Evolutionary conservation across 2,888 invertebrate genomes (phyloP), one percentile per base, ranked within the genome.

Genomic region (Acronicta psi): DNA sequence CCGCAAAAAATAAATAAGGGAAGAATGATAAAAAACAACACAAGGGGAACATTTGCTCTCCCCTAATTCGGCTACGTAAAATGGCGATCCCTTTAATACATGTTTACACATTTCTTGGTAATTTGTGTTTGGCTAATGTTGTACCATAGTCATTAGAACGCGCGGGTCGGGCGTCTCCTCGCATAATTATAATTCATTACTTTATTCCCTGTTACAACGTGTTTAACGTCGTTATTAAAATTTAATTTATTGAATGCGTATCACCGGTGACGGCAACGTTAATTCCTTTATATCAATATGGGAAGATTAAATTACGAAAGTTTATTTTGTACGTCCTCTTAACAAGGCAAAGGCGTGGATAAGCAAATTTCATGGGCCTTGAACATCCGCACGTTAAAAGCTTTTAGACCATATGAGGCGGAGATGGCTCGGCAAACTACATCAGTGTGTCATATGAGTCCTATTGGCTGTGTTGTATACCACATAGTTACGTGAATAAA

Each of bases 81-180:
- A 85, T 82, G 75, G 80, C 83, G 85, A 84, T 85, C 88, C 86
- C 76, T 87, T 88, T 89, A 86, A 88, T 90, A 89, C 90, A 86
- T 91, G 88, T 90, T 92, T 91, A 89, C 89, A 86, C 86, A 85
- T 89, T 89, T 89, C 86, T 85, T 86, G 83, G 87, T 88, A 90
- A 92, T 92, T 92, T 90, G 88, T 89, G 87, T 91, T 88, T 84
- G 86, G 87, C 85, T 91, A 92, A 92, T 91, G 92, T 90, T 90
- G 80, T 85, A 83, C 84, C 84, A 80, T 85, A 86, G 88, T 87
- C 91, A 87, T 93, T 92, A 91, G 83, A 88, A 81, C 83, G 80
- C 77, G 82, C 77, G 79, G 85, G 83, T 81, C 78, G 80, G 75
- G 81, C 81, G 79, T 81, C 82, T 78, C 75, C 65, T 75, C 75